Base-by-base conservation (phyloP, 2,797 vertebrate genomes). In the Pangasius mekongensis region DNA sequence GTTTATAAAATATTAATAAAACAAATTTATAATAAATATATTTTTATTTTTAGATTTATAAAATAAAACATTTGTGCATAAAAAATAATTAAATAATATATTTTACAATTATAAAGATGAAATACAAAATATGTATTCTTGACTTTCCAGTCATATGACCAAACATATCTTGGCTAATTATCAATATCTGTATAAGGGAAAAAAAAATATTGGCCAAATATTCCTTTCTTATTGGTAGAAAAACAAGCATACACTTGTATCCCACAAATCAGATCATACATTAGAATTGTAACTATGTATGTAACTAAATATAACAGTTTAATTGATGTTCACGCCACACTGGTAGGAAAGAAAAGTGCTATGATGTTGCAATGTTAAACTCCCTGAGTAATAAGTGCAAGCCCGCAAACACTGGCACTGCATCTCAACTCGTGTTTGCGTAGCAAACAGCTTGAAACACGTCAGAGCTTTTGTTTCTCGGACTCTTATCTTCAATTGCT, bases 391-490 rank as follows among this genome's bases (percentile, higher is more conserved):
- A 43, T 66, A 2, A 83, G 30, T 2, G 1, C 30, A 54, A 6
- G 66, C 64, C n/a, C 47, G 81, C 13, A 27, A 84, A 78, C 58
- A 54, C 30, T 16, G 10, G 36, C 54, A 16, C 62, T 58, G 24
- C 74, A 64, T 39, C 73, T 71, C 36, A 13, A 14, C 77, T 22
- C 24, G 30, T 89, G 67, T 89, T 83, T 89, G 67, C 6, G 0
- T 30, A 54, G 77, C 85, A 83, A 86, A 89, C 85, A 86, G 22
- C 24, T 18, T 22, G 49, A 74, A 77, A 76, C 6, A 67, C 67
- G 83, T 89, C 84, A 76, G 58, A 64, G 78, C 58, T 67, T 89
- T 83, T 54, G 69, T 86, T 89, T 66, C 64, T 24, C 36, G 0
- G n/a, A 74, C 39, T 86, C 85, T 86, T 86, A 89, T 89, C 88